Percentiles rank a stretch among this genome's conserved stretches.
These are phyloP conservation scores for Leguminivora glycinivorella DNA, from an alignment of 1,140 invertebrate genomes.

Conservation along the genomic window DNA sequence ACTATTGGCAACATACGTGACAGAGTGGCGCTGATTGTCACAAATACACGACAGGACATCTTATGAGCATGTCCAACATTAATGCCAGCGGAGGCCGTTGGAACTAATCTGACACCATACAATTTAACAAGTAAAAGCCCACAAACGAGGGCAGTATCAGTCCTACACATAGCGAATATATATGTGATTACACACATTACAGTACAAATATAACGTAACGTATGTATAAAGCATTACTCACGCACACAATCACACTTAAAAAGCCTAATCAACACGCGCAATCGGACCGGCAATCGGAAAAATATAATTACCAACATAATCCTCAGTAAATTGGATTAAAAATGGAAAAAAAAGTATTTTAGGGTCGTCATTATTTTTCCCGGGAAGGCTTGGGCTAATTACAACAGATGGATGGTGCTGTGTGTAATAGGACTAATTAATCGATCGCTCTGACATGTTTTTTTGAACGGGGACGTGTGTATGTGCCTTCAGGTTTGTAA, in stretches of 20 bases:
- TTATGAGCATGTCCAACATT: no score
- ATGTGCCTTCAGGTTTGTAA: not conserved
- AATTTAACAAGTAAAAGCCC: no score
- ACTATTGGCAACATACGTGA: no score
- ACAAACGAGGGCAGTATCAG: no score
- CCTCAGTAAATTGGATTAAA: slow-evolving; percentile 80
- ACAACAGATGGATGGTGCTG: slow-evolving; percentile 74
- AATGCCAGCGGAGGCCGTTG: no score
- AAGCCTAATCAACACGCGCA: slow-evolving; percentile 72
- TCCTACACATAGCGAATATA: no score
- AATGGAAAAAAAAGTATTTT: slow-evolving; percentile 78
- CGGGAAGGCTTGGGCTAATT: slow-evolving; percentile 72
- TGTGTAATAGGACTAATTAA: slow-evolving; percentile 77
- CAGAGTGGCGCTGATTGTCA: no score
- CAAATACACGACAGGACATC: no score
- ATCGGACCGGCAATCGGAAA: slow-evolving; percentile 75
- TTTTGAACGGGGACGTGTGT: slow-evolving; percentile 37
- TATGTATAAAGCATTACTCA: slow-evolving; percentile 27
- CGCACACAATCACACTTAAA: slow-evolving; percentile 61
- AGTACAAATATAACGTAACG: no score
- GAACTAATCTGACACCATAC: no score
- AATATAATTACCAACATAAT: slow-evolving; percentile 80
- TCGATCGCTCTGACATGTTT: slow-evolving; percentile 63
- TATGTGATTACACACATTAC: no score
- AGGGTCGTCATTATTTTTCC: slow-evolving; percentile 76